Evolutionary conservation across 1,140 invertebrate genomes (phyloP).

Genomic region (Drosophila athabasca): DNA sequence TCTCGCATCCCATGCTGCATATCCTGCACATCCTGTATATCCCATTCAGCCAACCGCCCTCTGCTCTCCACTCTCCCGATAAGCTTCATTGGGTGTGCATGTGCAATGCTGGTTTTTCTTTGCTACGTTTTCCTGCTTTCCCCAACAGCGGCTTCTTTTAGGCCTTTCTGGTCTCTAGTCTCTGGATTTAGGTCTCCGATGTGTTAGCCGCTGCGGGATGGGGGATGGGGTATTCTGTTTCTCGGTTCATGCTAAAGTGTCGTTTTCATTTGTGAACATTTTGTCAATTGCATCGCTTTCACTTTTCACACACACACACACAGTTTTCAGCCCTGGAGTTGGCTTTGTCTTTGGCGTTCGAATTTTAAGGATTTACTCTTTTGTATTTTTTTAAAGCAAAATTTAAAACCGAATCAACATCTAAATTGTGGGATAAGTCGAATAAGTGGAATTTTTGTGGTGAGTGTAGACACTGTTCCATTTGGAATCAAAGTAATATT

Average conservation of each 20-base stretch:
- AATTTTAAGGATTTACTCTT: no score
- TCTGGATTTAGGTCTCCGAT: conserved; percentile 2
- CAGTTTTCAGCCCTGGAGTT: conserved; percentile 6
- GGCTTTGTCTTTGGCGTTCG: conserved; percentile 25
- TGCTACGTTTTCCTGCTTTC: background rate
- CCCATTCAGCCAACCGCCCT: no score
- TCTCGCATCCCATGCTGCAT: background rate
- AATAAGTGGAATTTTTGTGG: no score
- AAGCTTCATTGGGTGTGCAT: conserved; percentile 25
- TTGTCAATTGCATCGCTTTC: conserved; percentile 52
- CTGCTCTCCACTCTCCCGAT: background rate
- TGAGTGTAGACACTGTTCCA: no score
- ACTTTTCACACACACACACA: conserved; percentile 40
- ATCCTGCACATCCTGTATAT: no score
- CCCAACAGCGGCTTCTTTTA: conserved; percentile 14
- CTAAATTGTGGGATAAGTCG: no score
- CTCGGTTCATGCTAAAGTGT: conserved; percentile 41
- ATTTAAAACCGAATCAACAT: no score
- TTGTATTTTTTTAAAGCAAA: no score
- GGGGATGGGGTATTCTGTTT: no score
- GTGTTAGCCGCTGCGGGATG: no score
- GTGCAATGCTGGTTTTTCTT: background rate
- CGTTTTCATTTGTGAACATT: conserved; percentile 45
- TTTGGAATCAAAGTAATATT: no score
- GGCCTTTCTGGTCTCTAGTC: conserved; percentile 9